These are phyloP conservation scores for Cataglyphis cursor DNA, from an alignment of 2,888 invertebrate species.

Conservation along the genomic window DNA sequence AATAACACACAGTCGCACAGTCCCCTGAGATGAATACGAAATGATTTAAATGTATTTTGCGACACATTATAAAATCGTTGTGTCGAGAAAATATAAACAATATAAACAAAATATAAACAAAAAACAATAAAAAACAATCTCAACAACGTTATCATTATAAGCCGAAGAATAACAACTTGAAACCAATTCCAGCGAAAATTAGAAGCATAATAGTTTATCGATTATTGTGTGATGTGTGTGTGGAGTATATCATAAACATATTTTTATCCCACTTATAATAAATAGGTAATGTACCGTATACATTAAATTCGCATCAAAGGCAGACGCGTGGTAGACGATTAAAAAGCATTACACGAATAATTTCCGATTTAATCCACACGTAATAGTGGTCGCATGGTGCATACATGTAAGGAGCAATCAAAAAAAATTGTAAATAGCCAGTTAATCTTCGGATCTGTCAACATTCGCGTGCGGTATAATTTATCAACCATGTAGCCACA, in stretches of 20 bases:
- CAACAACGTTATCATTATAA: slow-evolving; percentile 9
- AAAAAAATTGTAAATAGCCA: slow-evolving; percentile 17
- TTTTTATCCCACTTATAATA: slow-evolving; percentile 37
- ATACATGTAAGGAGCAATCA: slow-evolving; percentile 9
- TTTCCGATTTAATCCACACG: slow-evolving; percentile 38
- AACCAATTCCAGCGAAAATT: slow-evolving; percentile 38
- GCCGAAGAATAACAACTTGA: slow-evolving; percentile 10
- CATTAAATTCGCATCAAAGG: slow-evolving; percentile 49
- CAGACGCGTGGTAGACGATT: slow-evolving; percentile 33
- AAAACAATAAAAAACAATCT: slow-evolving; percentile 8
- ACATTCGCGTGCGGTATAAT: slow-evolving; percentile 11
- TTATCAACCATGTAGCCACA: slow-evolving; percentile 15
- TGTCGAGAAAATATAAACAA: not conserved
- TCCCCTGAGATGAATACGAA: not conserved
- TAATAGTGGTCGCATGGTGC: slow-evolving; percentile 11
- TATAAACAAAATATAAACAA: too few species aligned
- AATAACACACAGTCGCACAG: not conserved
- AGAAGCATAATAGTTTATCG: not conserved
- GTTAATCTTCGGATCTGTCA: not conserved
- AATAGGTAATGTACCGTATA: slow-evolving; percentile 47
- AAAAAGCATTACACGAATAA: slow-evolving; percentile 25
- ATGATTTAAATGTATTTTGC: not conserved
- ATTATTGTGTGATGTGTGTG: not conserved
- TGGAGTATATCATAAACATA: slow-evolving; percentile 33
- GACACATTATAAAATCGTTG: slow-evolving; percentile 9